Conservation (phyloP, 2,797 vertebrate species). For the Sebastes iracundus region DNA sequence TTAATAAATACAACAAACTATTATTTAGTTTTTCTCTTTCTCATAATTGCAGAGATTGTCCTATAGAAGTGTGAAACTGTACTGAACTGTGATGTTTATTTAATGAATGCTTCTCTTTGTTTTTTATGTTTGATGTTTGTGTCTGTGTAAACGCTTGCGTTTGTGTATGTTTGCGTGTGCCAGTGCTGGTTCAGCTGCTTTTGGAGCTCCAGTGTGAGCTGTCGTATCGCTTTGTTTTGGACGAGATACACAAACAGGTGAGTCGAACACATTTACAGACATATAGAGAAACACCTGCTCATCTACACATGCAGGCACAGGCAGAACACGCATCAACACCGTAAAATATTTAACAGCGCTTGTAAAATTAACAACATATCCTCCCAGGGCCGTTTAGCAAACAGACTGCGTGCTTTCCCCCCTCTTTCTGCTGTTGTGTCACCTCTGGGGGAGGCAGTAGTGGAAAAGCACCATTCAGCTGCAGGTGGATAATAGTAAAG, state of each 20-base stretch:
- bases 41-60: neutral
- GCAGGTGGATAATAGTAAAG: constrained; percentile 42
- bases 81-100: constrained; percentile 4
- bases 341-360: constrained; percentile 37
- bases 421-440: constrained; percentile 39
- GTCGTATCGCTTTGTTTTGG: constrained; percentile 83
- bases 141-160: constrained; percentile 9
- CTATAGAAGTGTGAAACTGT: neutral
- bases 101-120: constrained; percentile 2
- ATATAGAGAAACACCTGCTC: constrained; percentile 9
- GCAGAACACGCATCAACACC: neutral
- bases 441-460: constrained; percentile 25
- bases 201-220: constrained; percentile 86
- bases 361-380: constrained; percentile 27
- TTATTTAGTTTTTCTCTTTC: neutral
- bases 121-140: neutral
- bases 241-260: constrained; percentile 89
- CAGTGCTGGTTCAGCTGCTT: constrained; percentile 90
- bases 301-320: neutral
- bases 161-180: constrained; percentile 16
- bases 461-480: constrained; percentile 46
- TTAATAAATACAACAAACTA: neutral
- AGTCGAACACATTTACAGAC: constrained; percentile 54
- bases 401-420: constrained; percentile 32
- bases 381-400: constrained; percentile 55